phyloP scores from a whole-genome alignment of 2,113 vertebrate species.

The Rhabdomys dilectus region DNA sequence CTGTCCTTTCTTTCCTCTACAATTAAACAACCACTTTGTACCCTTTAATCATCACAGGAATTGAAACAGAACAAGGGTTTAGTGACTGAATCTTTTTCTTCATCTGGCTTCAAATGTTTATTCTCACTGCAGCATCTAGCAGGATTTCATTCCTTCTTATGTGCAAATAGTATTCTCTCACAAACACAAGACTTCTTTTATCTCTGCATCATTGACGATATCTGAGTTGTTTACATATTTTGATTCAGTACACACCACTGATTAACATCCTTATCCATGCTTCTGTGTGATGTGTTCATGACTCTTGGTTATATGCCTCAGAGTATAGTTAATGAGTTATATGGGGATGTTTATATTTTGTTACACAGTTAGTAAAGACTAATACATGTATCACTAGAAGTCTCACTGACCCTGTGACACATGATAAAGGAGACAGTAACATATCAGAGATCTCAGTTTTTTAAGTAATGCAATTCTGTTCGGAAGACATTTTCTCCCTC shows the following conservation, averaged over 20 bases:
- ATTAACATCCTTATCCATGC: no score
- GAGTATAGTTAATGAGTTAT: neutral
- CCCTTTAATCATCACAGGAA: neutral
- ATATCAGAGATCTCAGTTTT: no score
- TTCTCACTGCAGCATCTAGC: no score
- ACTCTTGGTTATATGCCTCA: neutral
- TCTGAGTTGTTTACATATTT: neutral
- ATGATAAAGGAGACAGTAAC: neutral
- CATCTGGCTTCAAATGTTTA: neutral
- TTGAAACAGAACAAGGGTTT: neutral
- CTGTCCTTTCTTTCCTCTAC: fast-evolving
- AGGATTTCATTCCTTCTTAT: neutral
- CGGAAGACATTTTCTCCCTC: neutral
- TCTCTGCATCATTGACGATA: neutral
- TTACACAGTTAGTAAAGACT: neutral
- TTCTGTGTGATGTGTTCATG: neutral
- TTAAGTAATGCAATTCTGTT: neutral
- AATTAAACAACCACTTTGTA: neutral
- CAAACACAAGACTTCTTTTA: neutral
- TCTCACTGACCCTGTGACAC: no score
- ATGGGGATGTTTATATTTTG: neutral
- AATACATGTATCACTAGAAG: no score
- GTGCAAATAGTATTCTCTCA: neutral
- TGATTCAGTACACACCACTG: neutral
- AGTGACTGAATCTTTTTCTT: neutral